Conservation (phyloP, 2,888 invertebrate species). For the Melipona bicolor region DNA sequence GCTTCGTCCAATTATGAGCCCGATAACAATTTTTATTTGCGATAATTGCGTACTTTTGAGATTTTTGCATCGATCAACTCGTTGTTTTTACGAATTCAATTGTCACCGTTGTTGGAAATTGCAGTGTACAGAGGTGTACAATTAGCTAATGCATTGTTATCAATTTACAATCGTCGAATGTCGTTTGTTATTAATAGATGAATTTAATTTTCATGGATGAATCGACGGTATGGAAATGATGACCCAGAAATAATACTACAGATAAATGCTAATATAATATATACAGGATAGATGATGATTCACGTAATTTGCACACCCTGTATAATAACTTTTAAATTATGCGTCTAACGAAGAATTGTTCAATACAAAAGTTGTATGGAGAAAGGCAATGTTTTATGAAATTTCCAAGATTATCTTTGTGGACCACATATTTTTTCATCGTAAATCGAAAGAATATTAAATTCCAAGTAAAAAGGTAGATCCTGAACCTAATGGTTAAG, state of each 20-base stretch:
- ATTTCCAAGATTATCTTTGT: too few relatives aligned
- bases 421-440: too few relatives aligned
- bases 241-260: background rate
- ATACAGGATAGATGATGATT: too few relatives aligned
- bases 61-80: background rate
- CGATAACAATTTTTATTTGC: background rate
- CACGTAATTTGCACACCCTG: too few relatives aligned
- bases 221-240: background rate
- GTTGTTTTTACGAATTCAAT: background rate
- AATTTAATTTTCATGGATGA: background rate
- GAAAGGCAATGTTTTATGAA: too few relatives aligned
- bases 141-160: conserved; percentile 4
- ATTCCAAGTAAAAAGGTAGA: too few relatives aligned
- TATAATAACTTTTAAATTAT: too few relatives aligned
- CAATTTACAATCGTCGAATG: background rate
- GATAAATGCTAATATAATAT: background rate
- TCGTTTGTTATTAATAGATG: background rate
- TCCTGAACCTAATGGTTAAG: too few relatives aligned
- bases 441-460: too few relatives aligned
- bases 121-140: background rate
- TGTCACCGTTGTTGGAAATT: background rate
- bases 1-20: too few relatives aligned
- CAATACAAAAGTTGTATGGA: too few relatives aligned
- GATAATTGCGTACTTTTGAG: background rate
- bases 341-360: too few relatives aligned